phyloP scores from a whole-genome alignment of 2,113 vertebrate genomes.

The Menidia beryllina region DNA sequence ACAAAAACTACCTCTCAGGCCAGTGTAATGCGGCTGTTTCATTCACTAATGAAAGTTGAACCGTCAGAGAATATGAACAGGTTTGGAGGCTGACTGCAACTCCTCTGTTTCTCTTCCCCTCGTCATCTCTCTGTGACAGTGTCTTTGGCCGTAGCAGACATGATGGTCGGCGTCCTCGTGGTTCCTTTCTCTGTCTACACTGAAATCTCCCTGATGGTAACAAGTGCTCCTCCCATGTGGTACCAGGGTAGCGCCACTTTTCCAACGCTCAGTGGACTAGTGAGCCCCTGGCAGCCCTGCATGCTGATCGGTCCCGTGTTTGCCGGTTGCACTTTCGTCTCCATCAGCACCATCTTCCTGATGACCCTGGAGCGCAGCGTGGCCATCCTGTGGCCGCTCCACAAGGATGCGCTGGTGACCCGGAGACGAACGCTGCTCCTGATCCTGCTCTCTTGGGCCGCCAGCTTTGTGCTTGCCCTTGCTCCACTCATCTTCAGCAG shows the following conservation, averaged over 20 bases:
- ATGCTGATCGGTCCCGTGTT: conserved; percentile 86
- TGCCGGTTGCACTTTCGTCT: conserved; percentile 88
- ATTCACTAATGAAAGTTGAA: neutral
- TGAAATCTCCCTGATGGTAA: conserved; percentile 83
- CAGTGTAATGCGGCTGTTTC: neutral
- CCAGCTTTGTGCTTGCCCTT: conserved; percentile 83
- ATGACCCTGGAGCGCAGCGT: conserved; percentile 86
- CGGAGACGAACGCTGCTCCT: conserved; percentile 77
- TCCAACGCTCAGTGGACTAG: conserved; percentile 5
- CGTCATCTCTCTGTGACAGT: conserved; percentile 65
- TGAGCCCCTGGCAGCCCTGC: conserved; percentile 79
- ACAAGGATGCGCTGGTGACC: conserved; percentile 84
- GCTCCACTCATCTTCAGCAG: conserved; percentile 78
- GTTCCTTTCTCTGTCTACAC: conserved; percentile 87
- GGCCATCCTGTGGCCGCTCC: conserved; percentile 84
- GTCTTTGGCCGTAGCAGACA: conserved; percentile 85
- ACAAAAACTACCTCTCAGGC: neutral
- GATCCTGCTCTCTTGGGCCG: conserved; percentile 82
- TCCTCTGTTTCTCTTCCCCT: neutral
- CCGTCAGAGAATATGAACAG: neutral
- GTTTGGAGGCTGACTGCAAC: neutral
- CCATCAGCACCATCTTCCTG: conserved; percentile 88
- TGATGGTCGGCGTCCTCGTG: conserved; percentile 84
- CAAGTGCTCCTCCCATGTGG: conserved; percentile 67
- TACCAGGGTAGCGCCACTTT: conserved; percentile 66